phyloP scores from a whole-genome alignment of 2,888 invertebrate species.

The Rotaria socialis region DNA sequence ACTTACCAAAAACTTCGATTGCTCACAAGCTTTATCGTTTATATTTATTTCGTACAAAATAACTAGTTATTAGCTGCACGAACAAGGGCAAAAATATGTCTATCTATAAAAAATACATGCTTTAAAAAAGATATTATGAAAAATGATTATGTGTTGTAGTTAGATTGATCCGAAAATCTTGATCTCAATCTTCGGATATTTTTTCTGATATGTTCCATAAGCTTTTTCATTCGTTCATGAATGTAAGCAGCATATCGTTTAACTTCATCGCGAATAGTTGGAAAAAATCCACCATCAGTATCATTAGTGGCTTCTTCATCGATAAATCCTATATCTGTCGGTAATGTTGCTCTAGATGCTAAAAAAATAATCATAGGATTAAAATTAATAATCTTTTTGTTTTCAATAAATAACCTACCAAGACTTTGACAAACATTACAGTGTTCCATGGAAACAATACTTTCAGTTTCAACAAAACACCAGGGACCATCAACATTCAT shows the following conservation, averaged over 20 bases:
- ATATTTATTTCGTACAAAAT: background rate
- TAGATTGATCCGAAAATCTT: background rate
- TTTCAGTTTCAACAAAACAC: background rate
- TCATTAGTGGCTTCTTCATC: background rate
- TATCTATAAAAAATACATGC: no score
- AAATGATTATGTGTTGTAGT: background rate
- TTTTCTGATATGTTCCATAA: background rate
- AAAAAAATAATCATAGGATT: background rate
- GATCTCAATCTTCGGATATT: background rate
- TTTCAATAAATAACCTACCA: background rate
- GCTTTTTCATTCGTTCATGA: background rate
- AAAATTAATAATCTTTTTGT: no score
- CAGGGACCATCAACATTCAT: background rate
- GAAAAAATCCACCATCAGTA: background rate
- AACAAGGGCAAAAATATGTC: background rate
- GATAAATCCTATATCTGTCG: background rate
- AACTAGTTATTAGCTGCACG: background rate
- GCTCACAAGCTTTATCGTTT: no score
- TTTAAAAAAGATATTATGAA: no score
- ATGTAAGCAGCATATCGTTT: background rate
- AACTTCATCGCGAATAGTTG: background rate
- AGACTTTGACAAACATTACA: conserved; percentile 1
- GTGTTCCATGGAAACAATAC: background rate
- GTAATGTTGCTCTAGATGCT: background rate
- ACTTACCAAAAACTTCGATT: no score